phyloP scores from a whole-genome alignment of 2,113 vertebrate genomes.

The Cygnus atratus region DNA sequence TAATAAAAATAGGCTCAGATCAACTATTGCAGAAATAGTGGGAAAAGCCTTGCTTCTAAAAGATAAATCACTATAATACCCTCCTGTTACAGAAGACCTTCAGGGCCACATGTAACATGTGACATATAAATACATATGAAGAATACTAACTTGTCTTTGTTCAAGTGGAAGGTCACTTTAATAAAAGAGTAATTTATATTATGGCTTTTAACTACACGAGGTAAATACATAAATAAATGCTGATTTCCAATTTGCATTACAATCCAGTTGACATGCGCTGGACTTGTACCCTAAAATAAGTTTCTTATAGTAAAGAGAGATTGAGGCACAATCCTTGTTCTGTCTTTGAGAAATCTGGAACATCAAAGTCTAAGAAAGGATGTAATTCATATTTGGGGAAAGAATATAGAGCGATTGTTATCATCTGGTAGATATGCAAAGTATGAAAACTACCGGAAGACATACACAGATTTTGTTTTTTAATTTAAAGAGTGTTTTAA shows the following conservation, averaged over 20 bases:
- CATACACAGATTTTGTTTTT: not conserved
- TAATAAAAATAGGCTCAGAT: constrained; percentile 50
- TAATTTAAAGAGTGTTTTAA: not conserved
- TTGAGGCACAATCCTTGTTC: constrained; percentile 70
- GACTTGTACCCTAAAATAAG: constrained; percentile 76
- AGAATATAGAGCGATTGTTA: not conserved
- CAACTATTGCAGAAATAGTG: not conserved
- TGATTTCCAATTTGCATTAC: not conserved
- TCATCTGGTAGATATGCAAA: not conserved
- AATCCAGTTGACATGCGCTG: not conserved
- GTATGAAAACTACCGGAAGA: not conserved
- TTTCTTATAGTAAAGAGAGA: constrained; percentile 75
- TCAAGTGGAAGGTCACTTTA: not conserved
- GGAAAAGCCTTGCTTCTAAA: not conserved
- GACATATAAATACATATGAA: not conserved
- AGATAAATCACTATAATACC: not conserved
- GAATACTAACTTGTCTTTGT: not conserved
- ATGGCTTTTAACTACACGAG: not conserved
- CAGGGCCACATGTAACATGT: not conserved
- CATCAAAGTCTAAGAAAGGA: constrained; percentile 78
- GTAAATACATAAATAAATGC: not conserved
- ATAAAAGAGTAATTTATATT: not conserved
- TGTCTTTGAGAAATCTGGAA: constrained; percentile 79
- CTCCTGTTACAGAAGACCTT: not conserved
- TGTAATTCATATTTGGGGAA: constrained; percentile 69